phyloP scores from a whole-genome alignment of 1,140 invertebrate species.

The Macrobrachium rosenbergii region DNA sequence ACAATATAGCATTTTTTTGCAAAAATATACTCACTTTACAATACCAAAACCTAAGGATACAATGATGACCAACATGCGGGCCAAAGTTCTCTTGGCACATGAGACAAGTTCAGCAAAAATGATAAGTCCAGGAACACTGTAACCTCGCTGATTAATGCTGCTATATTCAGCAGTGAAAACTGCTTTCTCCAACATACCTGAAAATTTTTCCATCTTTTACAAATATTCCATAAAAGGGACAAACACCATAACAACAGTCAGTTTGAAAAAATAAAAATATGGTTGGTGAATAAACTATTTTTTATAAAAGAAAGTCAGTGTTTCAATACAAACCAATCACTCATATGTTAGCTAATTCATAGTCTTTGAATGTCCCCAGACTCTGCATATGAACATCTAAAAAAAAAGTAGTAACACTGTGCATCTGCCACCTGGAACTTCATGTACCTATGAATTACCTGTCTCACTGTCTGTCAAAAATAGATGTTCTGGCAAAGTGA shows the following conservation, averaged over 20 bases:
- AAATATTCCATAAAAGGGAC: neutral
- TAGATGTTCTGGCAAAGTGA: too few species aligned
- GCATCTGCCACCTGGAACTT: too few species aligned
- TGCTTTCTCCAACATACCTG: constrained; percentile 73
- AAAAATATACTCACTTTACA: constrained; percentile 79
- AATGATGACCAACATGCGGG: constrained; percentile 93
- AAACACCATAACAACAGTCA: neutral
- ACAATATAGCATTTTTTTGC: neutral
- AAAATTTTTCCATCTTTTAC: neutral
- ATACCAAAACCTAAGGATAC: constrained; percentile 95
- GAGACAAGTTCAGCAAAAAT: constrained; percentile 90
- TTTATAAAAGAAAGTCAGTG: too few species aligned
- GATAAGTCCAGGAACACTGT: constrained; percentile 78
- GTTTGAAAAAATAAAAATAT: neutral
- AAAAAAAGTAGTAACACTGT: too few species aligned
- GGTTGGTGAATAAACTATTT: neutral
- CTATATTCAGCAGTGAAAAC: constrained; percentile 92
- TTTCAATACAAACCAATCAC: too few species aligned
- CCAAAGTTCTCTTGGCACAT: constrained; percentile 88
- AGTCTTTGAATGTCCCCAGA: too few species aligned
- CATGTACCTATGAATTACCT: too few species aligned
- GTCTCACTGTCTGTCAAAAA: too few species aligned
- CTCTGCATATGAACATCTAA: too few species aligned
- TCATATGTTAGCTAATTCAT: too few species aligned
- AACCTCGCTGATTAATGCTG: constrained; percentile 82